Evolutionary conservation across 2,888 invertebrate genomes (phyloP).

Genomic region (Acanthosepion lycidas): DNA sequence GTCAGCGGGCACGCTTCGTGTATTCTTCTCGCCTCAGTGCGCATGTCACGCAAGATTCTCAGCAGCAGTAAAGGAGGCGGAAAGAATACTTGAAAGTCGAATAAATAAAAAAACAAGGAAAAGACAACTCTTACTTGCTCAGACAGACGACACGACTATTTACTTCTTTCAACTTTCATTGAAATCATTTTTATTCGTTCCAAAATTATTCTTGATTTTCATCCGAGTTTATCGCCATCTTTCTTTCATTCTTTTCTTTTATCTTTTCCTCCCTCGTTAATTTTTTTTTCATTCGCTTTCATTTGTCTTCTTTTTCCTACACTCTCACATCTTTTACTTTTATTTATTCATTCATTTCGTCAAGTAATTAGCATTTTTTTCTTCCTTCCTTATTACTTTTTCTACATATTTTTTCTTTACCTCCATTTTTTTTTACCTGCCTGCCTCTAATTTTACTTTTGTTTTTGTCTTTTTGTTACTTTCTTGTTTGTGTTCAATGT

Average conservation of each 20-base stretch:
- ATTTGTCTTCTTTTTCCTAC: too few species aligned
- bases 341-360: too few species aligned
- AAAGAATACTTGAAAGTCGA: background rate
- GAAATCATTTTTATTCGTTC: background rate
- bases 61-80: background rate
- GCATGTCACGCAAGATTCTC: constrained; percentile 33
- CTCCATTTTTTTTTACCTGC: background rate
- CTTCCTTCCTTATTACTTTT: background rate
- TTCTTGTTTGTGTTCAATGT: too few species aligned
- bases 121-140: background rate
- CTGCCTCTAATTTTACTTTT: too few species aligned
- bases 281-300: background rate
- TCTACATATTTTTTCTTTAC: background rate
- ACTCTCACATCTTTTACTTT: too few species aligned
- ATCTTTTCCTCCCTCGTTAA: too few species aligned
- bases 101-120: background rate
- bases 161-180: background rate
- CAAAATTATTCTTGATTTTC: background rate
- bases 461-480: too few species aligned
- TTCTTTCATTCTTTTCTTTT: too few species aligned
- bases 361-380: background rate
- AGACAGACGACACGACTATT: background rate
- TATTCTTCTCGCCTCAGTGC: background rate
- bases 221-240: too few species aligned
- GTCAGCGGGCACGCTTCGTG: constrained; percentile 8